Evolutionary conservation across 2,113 vertebrate genomes (phyloP), one percentile per base, ranked within the genome.

Genomic region (Cervus canadensis): DNA sequence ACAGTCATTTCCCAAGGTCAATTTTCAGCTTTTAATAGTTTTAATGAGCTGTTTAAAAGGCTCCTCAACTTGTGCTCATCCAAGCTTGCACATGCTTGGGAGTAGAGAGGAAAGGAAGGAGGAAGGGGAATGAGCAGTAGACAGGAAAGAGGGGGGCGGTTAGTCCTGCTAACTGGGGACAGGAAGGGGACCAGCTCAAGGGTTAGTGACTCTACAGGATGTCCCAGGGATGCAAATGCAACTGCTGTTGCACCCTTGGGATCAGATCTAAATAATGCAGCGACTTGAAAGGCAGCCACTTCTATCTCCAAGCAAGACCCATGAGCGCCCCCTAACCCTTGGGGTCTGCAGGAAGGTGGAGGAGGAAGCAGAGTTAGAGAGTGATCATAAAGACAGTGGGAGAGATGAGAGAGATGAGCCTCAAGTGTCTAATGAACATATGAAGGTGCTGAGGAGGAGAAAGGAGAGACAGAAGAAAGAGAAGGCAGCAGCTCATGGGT

Each of bases 11-110:
- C 93, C 96, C 97, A 97, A 98, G 97, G 98, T 97, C 93, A 98
- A 33, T 95, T 96, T 97, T 91, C 91, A 97, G 92, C 94, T 97
- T 96, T 97, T 98, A 97, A 98, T 98, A 97, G 97, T 96, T 97
- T 98, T 97, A 98, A 97, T 97, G 94, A 94, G 94, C 93, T 96
- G 50, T 91, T 97, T 98, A 93, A 97, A 95, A 94, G 94, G 78
- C 45, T 97, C 48, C 76, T 97, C 87, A 90, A 62, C 52, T 94
- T 96, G 91, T 87, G 91, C 54, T 96, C 86, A 91, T 59, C 78
- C 88, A 94, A 93, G 83, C 83, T 96, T 87, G 57, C 62, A 50
- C 43, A 25, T 40, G 10, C 94, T 95, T 95, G 57, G 54, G 45
- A 74, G 15, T 19, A 81, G 40, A 62, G 62, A 97, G 82, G 33